A percentile compares a stretch with the other conserved stretches of the same genome.
These are phyloP conservation scores for Nematopogon swammerdamellus DNA, from an alignment of 2,888 invertebrate genomes.

Conservation along the genomic window DNA sequence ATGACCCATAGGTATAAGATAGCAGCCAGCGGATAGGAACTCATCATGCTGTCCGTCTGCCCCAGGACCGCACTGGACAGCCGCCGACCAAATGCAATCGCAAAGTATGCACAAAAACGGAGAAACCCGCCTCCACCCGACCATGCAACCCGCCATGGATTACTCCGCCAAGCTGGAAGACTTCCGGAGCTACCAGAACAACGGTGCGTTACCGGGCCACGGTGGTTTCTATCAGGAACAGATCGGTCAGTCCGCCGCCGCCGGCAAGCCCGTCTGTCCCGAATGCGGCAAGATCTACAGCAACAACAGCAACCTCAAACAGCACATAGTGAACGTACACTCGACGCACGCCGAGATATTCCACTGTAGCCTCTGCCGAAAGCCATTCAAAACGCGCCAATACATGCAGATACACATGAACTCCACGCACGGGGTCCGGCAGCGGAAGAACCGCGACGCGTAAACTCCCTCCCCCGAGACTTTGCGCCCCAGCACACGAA, in stretches of 20 bases:
- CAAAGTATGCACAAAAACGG: slow-evolving; percentile 9
- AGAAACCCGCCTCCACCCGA: slow-evolving; percentile 14
- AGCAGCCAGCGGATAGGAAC: not conserved
- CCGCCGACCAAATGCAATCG: slow-evolving; percentile 17
- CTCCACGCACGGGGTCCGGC: slow-evolving; percentile 64
- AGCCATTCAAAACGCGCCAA: slow-evolving; percentile 68
- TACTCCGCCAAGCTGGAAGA: slow-evolving; percentile 1
- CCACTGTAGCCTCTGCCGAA: slow-evolving; percentile 62
- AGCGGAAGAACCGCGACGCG: slow-evolving; percentile 50
- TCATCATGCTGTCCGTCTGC: slow-evolving; percentile 30
- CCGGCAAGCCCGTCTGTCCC: slow-evolving; percentile 62
- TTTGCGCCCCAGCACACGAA: slow-evolving; percentile 7
- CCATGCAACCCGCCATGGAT: slow-evolving; percentile 11
- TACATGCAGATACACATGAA: slow-evolving; percentile 68
- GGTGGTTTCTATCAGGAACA: slow-evolving; percentile 16
- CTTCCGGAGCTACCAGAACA: not conserved
- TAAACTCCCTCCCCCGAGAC: slow-evolving; percentile 29
- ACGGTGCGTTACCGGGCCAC: slow-evolving; percentile 5
- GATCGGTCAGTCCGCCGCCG: slow-evolving; percentile 15
- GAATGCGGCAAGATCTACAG: slow-evolving; percentile 66
- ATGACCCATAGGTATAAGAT: too few relatives aligned
- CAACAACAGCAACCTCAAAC: slow-evolving; percentile 67
- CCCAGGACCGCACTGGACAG: slow-evolving; percentile 46
- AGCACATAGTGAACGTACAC: slow-evolving; percentile 67
- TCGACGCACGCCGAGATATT: slow-evolving; percentile 58